phyloP scores from a whole-genome alignment of 1,140 invertebrate genomes.

The Muscidifurax raptorellus region DNA sequence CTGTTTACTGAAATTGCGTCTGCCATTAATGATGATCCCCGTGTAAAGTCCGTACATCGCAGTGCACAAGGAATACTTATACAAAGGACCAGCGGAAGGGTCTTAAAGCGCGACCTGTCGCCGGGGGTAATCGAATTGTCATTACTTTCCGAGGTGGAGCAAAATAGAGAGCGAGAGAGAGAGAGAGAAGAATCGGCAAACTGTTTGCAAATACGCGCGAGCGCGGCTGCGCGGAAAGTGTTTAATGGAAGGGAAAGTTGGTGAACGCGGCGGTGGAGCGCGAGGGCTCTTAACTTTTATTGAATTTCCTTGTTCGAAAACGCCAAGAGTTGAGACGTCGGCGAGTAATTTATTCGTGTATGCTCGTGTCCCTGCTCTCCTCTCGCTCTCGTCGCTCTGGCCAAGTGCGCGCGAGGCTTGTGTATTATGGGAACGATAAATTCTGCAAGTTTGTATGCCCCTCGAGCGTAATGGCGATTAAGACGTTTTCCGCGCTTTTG shows the following conservation, averaged over 20 bases:
- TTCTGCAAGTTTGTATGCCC: constrained; percentile 18
- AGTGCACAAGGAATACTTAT: too few species aligned
- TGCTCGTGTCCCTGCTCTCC: neutral
- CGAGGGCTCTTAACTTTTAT: constrained; percentile 45
- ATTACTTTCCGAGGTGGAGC: neutral
- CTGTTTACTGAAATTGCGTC: too few species aligned
- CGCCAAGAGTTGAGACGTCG: constrained; percentile 23
- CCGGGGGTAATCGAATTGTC: neutral
- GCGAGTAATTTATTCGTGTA: constrained; percentile 42
- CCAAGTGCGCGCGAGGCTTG: neutral
- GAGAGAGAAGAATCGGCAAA: constrained; percentile 14
- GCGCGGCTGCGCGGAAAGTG: constrained; percentile 7
- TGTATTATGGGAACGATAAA: constrained; percentile 13
- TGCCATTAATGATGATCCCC: too few species aligned
- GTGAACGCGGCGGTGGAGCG: neutral
- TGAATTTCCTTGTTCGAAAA: constrained; percentile 48
- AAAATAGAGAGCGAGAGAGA: neutral
- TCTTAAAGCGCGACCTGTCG: too few species aligned
- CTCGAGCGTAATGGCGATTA: constrained; percentile 28
- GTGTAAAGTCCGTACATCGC: too few species aligned
- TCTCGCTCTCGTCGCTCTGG: neutral
- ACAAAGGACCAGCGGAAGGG: too few species aligned
- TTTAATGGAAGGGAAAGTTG: constrained; percentile 47
- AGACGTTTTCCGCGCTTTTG: constrained; percentile 27
- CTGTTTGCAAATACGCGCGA: constrained; percentile 32